These are phyloP conservation scores for Hyposoter didymator DNA, from an alignment of 2,888 invertebrate species.

Conservation along the genomic window DNA sequence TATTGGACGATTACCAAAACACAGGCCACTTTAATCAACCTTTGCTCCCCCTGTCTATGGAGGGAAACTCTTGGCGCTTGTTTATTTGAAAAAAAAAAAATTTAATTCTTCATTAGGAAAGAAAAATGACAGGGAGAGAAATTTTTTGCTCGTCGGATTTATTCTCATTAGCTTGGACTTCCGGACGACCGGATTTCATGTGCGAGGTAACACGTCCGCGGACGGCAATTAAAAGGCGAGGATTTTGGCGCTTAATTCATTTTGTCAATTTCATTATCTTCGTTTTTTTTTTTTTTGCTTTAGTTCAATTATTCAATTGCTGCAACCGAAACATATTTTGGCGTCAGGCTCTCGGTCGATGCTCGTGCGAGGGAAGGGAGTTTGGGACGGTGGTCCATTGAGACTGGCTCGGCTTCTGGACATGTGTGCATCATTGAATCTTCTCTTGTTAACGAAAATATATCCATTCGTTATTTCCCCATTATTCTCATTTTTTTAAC, in stretches of 20 bases:
- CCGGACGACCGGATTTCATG: conserved; percentile 13
- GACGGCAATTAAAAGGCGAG: conserved; percentile 74
- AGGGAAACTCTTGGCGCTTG: conserved; percentile 29
- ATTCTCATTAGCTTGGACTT: conserved; percentile 24
- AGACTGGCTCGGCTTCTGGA: conserved; percentile 83
- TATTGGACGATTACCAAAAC: conserved; percentile 31
- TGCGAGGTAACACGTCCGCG: conserved; percentile 69
- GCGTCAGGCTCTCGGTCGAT: conserved; percentile 63
- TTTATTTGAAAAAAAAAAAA: conserved; percentile 46
- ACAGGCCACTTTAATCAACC: conserved; percentile 68
- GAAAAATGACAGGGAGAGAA: conserved; percentile 34
- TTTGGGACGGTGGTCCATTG: conserved; percentile 80
- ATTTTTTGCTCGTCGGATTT: conserved; percentile 29
- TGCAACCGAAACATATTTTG: conserved; percentile 42
- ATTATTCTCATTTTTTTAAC: background rate
- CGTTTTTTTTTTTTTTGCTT: conserved; percentile 2
- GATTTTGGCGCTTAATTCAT: conserved; percentile 22
- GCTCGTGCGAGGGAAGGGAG: conserved; percentile 74
- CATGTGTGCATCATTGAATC: conserved; percentile 60
- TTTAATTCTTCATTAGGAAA: conserved; percentile 1
- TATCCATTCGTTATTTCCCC: background rate
- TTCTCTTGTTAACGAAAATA: background rate
- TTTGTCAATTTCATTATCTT: conserved; percentile 8
- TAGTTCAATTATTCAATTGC: conserved; percentile 14
- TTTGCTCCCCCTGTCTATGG: conserved; percentile 8